Base-by-base conservation (phyloP, 1,140 invertebrate genomes). In the Chionoecetes opilio region DNA sequence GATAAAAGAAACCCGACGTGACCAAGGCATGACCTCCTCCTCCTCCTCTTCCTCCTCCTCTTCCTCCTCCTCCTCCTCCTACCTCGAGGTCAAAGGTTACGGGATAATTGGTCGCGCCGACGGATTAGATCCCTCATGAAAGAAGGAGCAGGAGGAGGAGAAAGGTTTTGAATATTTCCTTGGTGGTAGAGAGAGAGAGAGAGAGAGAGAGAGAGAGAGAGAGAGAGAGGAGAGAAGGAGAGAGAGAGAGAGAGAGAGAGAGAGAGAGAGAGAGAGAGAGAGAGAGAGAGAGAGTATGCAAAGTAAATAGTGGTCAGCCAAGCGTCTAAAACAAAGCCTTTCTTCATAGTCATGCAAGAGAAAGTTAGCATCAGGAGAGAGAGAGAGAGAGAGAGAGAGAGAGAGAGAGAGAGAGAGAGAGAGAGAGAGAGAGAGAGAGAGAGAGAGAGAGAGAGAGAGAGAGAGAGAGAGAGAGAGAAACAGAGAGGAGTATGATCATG, bases 191-290 rank as follows among this genome's bases (percentile, higher is more conserved):
- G 63, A 75, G 63, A 75, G 63, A 75, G 63, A 75, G 63, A 75
- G 53, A 63, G 53, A 63, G 53, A 63, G 53, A 63, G 53, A 63
- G 53, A 63, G 53, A 63, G 53, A 63, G 53, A 63, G 53, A 63
- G 53, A 63, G 53, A 63, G 53, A 63, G 53, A 63, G 53, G 53
- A 63, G 53, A 63, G 53, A 63, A 21, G 26, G 53, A 63, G 53
- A 63, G 53, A 63, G 53, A 63, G 53, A 63, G 53, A 63, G 53
- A 63, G 63, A 75, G 63, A 75, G 63, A 75, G 63, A 75, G 63
- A 75, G 63, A 75, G 63, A 75, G 63, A 75, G 63, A 75, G 63
- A 75, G 63, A 75, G 63, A 75, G 63, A 75, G 63, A 75, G 63
- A 75, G 63, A 75, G 63, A 75, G 63, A 75, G 63, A 75, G 63